Conservation (phyloP, 2,888 invertebrate genomes). For the Catotricha subobsoleta region DNA sequence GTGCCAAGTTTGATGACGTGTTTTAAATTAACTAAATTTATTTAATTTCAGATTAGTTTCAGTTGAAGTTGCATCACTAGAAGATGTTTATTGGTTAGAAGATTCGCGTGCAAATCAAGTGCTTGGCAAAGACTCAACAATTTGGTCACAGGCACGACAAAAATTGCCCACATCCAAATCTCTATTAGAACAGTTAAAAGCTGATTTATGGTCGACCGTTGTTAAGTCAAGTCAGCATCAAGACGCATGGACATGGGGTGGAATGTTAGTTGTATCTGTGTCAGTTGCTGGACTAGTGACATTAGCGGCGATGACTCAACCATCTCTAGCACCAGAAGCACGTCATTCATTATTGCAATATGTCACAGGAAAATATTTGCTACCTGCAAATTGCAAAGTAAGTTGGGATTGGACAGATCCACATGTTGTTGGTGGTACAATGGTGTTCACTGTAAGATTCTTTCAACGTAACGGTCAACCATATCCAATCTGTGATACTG, state of each 20-base stretch:
- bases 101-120: conserved; percentile 60
- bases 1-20: no score
- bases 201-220: conserved; percentile 69
- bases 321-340: conserved; percentile 74
- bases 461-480: conserved; percentile 86
- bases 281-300: conserved; percentile 78
- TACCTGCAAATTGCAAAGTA: conserved; percentile 69
- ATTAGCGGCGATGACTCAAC: conserved; percentile 79
- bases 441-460: conserved; percentile 80
- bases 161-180: conserved; percentile 67
- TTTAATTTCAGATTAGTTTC: conserved; percentile 40
- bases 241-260: conserved; percentile 85
- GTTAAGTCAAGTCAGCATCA: conserved; percentile 72
- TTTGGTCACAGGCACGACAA: conserved; percentile 66
- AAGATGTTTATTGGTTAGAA: conserved; percentile 81
- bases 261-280: conserved; percentile 78
- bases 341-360: conserved; percentile 78
- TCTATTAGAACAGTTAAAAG: conserved; percentile 57
- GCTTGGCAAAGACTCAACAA: conserved; percentile 58
- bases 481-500: conserved; percentile 86
- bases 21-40: no score
- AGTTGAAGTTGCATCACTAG: conserved; percentile 61
- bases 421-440: conserved; percentile 72
- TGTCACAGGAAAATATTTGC: conserved; percentile 78
- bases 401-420: conserved; percentile 84